phyloP scores from a whole-genome alignment of 2,113 vertebrate genomes.

The Corythornis vintsioides region DNA sequence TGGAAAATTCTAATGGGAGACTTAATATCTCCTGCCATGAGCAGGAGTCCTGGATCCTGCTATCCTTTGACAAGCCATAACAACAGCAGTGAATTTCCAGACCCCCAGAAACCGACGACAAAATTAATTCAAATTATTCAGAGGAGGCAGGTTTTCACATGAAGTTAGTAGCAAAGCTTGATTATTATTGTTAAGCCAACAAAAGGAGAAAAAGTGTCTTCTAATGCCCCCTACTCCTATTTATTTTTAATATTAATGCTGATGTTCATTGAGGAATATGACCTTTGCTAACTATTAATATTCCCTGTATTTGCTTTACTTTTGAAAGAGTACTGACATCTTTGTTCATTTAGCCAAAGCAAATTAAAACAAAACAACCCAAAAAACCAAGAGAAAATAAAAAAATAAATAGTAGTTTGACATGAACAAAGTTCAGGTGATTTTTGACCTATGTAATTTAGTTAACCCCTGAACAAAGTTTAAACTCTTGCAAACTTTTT shows the following conservation, averaged over 20 bases:
- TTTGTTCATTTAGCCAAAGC: slow-evolving; percentile 11
- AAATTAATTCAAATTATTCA: not conserved
- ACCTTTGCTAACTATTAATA: not conserved
- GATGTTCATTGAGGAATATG: not conserved
- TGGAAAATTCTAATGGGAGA: not conserved
- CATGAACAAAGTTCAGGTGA: not conserved
- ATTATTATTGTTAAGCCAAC: not conserved
- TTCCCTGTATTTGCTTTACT: slow-evolving; percentile 20
- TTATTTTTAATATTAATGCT: not conserved
- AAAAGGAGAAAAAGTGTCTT: not conserved
- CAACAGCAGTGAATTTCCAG: not conserved
- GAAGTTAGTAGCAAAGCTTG: not conserved
- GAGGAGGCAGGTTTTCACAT: not conserved
- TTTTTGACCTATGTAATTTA: not conserved
- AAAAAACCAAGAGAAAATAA: not conserved
- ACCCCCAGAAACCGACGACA: not conserved
- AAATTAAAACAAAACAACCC: not conserved
- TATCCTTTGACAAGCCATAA: not conserved
- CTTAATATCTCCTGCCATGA: not conserved
- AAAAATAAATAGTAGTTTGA: not conserved
- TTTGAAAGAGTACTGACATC: not conserved
- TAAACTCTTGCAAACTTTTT: not conserved
- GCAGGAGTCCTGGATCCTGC: not conserved
- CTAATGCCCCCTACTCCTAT: not conserved
- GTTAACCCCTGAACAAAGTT: not conserved